phyloP scores from a whole-genome alignment of 2,113 vertebrate genomes.

The Anoura caudifer region DNA sequence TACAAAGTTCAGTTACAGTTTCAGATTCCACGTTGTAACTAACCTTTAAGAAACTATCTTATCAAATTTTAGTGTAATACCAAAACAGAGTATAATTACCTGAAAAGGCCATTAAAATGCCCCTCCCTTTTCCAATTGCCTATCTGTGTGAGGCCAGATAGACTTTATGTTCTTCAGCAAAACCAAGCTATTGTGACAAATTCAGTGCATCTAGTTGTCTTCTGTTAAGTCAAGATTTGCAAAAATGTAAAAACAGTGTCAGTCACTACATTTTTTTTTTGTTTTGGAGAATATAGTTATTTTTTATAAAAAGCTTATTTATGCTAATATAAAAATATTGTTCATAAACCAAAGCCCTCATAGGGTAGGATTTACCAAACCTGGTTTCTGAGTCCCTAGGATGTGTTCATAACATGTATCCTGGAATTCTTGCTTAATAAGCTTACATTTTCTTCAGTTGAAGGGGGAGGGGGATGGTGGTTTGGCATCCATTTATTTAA shows the following conservation, averaged over 20 bases:
- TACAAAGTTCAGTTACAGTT: not conserved
- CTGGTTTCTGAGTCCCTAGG: not conserved
- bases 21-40: not conserved
- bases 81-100: not conserved
- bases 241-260: slow-evolving; percentile 24
- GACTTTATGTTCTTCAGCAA: not conserved
- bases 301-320: slow-evolving; percentile 39
- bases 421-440: slow-evolving; percentile 4
- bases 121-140: not conserved
- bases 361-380: not conserved
- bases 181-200: not conserved
- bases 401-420: not conserved
- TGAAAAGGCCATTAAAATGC: not conserved
- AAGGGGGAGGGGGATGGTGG: not conserved
- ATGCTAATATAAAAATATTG: not conserved
- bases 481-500: not conserved
- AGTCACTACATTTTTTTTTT: not conserved
- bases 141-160: not conserved
- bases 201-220: not conserved
- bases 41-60: slow-evolving; percentile 12
- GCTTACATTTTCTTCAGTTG: not conserved
- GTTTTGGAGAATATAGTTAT: not conserved
- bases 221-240: slow-evolving; percentile 12
- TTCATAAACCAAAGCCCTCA: not conserved
- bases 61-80: not conserved